Conservation (phyloP, 2,113 vertebrate species). For the Marcusenius ussheri region DNA sequence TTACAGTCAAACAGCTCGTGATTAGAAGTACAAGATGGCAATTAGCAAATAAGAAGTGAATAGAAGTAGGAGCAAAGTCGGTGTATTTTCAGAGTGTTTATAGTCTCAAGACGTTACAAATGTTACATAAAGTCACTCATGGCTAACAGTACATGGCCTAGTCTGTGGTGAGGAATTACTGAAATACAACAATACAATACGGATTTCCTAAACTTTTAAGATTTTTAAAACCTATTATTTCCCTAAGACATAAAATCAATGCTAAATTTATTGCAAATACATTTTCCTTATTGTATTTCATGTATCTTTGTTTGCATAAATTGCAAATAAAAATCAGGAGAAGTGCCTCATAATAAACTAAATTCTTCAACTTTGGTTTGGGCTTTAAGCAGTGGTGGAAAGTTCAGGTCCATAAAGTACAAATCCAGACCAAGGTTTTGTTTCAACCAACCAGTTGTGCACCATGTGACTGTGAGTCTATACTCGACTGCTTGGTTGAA, state of each 20-base stretch:
- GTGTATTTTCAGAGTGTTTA: background rate
- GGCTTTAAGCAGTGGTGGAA: background rate
- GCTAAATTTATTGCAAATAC: background rate
- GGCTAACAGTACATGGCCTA: background rate
- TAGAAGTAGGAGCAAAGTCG: background rate
- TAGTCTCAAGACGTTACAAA: background rate
- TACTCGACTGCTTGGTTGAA: too few species aligned
- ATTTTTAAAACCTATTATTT: background rate
- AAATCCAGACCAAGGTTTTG: too few species aligned
- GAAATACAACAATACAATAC: background rate
- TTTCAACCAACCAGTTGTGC: too few species aligned
- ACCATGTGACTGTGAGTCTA: too few species aligned
- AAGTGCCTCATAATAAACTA: background rate
- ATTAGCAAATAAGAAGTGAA: background rate
- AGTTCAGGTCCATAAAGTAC: too few species aligned
- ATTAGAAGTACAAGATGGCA: background rate
- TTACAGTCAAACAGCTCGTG: background rate
- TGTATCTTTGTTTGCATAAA: background rate
- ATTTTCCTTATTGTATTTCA: background rate
- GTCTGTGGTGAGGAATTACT: background rate
- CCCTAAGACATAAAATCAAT: background rate
- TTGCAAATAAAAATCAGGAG: background rate
- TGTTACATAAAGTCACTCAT: background rate
- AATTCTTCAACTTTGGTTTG: background rate
- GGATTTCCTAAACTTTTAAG: background rate